Conservation (phyloP, 2,113 vertebrate species). For the Dicrurus megarhynchus region DNA sequence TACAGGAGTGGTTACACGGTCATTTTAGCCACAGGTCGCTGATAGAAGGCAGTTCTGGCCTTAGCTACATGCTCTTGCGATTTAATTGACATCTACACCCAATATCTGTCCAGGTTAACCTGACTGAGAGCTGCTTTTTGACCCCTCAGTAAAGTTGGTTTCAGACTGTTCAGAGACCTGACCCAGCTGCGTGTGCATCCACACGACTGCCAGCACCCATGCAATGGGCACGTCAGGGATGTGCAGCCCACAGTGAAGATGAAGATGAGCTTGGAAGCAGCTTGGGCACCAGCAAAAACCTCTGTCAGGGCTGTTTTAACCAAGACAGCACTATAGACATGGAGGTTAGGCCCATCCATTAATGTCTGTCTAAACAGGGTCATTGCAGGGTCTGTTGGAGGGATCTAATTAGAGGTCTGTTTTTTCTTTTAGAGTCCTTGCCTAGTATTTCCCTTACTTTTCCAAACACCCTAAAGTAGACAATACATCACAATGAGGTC, state of each 20-base stretch:
- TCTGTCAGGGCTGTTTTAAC: neutral
- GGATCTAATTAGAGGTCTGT: conserved; percentile 47
- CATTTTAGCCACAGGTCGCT: neutral
- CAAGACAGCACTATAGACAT: neutral
- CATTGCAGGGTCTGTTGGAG: conserved; percentile 41
- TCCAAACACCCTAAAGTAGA: conserved; percentile 61
- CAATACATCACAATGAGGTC: conserved; percentile 69
- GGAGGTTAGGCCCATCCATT: conserved; percentile 4
- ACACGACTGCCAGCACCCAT: neutral
- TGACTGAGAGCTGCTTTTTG: neutral
- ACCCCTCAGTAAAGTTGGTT: neutral
- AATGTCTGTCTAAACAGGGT: conserved; percentile 41
- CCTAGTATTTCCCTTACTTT: conserved; percentile 53
- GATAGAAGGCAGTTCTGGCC: neutral
- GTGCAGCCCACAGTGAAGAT: neutral
- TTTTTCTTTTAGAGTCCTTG: conserved; percentile 66
- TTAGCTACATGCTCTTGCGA: neutral
- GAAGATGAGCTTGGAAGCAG: neutral
- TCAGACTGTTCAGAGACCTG: neutral
- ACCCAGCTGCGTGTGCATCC: neutral
- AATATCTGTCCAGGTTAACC: neutral
- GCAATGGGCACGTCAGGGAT: neutral
- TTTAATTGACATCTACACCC: neutral
- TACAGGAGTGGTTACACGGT: neutral
- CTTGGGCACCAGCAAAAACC: neutral